Conservation (phyloP, 2,797 vertebrate species). For the Taeniopygia guttata region DNA sequence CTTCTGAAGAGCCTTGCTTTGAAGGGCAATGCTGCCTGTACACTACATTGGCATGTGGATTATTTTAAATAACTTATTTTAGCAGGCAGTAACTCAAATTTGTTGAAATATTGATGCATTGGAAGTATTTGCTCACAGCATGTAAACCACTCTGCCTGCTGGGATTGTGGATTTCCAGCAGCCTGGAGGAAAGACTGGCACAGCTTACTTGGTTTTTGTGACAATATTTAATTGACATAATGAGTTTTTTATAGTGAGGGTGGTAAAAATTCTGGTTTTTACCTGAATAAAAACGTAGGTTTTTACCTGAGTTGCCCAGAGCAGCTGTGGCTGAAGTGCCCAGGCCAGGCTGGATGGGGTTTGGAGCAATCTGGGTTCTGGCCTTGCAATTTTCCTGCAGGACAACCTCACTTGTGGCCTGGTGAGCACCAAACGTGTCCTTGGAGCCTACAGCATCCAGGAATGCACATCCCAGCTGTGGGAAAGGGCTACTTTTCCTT, state of each 20-base stretch:
- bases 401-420: rapidly evolving
- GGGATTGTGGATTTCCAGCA: background rate
- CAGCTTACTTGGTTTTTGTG: background rate
- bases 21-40: background rate
- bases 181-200: background rate
- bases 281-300: background rate
- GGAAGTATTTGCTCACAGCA: background rate
- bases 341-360: background rate
- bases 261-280: background rate
- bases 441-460: background rate
- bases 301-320: background rate
- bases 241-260: background rate
- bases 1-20: background rate
- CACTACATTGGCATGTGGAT: background rate
- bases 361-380: background rate
- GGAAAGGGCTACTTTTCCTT: background rate
- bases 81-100: background rate
- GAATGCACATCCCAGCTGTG: background rate
- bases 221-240: background rate
- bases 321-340: background rate
- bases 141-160: rapidly evolving
- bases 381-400: background rate
- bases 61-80: background rate
- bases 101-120: background rate
- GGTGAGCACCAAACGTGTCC: background rate